Conservation (phyloP, 2,888 invertebrate species). For the Tubulanus polymorphus region DNA sequence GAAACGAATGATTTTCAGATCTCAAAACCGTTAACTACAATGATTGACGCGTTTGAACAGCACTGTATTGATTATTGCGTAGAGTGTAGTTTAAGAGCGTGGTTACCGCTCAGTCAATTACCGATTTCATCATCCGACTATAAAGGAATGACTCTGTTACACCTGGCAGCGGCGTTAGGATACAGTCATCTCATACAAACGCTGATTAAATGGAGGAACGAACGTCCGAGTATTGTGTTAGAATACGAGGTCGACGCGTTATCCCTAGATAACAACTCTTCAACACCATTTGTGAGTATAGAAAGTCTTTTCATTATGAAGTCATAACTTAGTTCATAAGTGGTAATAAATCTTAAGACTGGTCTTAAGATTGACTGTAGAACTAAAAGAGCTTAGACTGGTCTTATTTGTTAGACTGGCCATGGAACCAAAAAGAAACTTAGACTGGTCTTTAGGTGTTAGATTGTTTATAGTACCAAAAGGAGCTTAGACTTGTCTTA, state of each 20-base stretch:
- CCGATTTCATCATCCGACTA: constrained; percentile 3
- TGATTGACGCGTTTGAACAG: constrained; percentile 63
- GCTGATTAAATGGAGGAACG: constrained; percentile 56
- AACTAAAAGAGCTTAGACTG: too few species aligned
- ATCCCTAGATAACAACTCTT: constrained; percentile 82
- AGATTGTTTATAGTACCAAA: too few species aligned
- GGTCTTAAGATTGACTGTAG: too few species aligned
- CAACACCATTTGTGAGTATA: constrained; percentile 77
- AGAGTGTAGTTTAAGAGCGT: constrained; percentile 64
- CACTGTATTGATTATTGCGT: constrained; percentile 81
- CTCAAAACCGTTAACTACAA: too few species aligned
- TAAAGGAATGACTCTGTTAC: constrained; percentile 57
- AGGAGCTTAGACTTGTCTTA: too few species aligned
- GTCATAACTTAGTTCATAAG: too few species aligned
- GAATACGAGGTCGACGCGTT: constrained; percentile 90
- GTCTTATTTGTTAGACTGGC: too few species aligned
- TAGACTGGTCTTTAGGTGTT: too few species aligned
- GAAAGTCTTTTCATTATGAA: too few species aligned
- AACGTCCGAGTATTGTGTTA: constrained; percentile 79
- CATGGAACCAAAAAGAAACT: too few species aligned
- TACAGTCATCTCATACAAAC: constrained; percentile 61
- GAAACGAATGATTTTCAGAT: too few species aligned
- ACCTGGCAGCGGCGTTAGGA: constrained; percentile 85
- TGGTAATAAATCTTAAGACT: too few species aligned
- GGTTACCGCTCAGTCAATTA: constrained; percentile 50